Percentiles rank a stretch among this genome's conserved stretches.
phyloP scores from a whole-genome alignment of 1,140 invertebrate genomes.

The Papilio helenus region DNA sequence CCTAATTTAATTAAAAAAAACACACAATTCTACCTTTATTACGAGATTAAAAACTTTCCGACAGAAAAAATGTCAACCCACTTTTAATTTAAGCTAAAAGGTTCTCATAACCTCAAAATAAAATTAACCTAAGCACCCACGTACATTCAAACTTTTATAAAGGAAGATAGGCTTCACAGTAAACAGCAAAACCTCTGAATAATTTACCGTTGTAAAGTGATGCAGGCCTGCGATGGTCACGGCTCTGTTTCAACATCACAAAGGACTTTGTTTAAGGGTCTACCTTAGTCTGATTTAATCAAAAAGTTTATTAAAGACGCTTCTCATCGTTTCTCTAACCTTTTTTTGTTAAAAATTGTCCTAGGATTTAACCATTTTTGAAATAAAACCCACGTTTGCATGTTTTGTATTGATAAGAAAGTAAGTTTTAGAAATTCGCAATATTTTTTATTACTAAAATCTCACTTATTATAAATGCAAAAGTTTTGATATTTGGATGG shows the following conservation, averaged over 20 bases:
- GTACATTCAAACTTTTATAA: slow-evolving; percentile 7
- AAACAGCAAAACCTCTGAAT: slow-evolving; percentile 25
- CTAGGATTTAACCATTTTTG: too few relatives aligned
- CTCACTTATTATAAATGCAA: too few relatives aligned
- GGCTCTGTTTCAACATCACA: slow-evolving; percentile 23
- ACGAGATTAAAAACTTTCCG: neutral
- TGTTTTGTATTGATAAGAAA: neutral
- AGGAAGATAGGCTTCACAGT: neutral
- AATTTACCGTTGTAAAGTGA: slow-evolving; percentile 16
- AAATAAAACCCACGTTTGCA: too few relatives aligned
- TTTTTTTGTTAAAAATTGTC: neutral
- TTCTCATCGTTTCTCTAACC: neutral
- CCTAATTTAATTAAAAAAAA: too few relatives aligned
- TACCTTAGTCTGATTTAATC: neutral
- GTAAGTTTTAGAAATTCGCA: neutral
- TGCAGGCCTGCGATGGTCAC: slow-evolving; percentile 25
- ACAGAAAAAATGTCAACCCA: neutral
- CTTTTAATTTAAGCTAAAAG: neutral
- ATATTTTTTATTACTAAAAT: too few relatives aligned
- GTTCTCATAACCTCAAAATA: neutral
- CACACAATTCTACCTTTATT: too few relatives aligned
- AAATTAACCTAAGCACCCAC: slow-evolving; percentile 19
- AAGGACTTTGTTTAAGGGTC: slow-evolving; percentile 23
- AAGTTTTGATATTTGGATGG: too few relatives aligned
- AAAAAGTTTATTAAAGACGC: neutral